Base-by-base conservation (phyloP, 2,113 vertebrate genomes). In the Formicarius rufipectus region DNA sequence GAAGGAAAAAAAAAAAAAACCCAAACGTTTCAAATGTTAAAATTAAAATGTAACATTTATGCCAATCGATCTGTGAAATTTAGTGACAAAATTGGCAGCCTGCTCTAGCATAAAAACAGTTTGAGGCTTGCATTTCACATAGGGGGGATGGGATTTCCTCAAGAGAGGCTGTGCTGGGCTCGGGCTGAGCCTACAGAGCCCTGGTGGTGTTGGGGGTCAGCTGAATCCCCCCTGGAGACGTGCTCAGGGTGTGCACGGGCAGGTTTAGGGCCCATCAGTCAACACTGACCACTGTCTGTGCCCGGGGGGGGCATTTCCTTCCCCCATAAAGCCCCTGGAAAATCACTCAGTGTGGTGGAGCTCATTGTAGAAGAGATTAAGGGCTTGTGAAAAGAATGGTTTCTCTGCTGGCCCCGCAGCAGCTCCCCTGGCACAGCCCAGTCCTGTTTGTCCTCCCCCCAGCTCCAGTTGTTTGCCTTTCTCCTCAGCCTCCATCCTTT, bases 1-100 rank as follows among this genome's bases (percentile, higher is more conserved):
- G 71, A 69, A 18, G 17, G 49, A 31, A 62, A 56, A 73, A 76
- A 40, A 14, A 63, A 63, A 19, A 63, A 63, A 19, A 20, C 84
- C 95, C 95, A 96, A 97, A 95, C 96, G 93, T 95, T 97, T 97
- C 87, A 97, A 97, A 97, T 97, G 96, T 97, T 97, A 97, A 97
- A 97, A 97, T 97, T 97, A 97, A 97, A 97, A 97, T 97, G 97
- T 97, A 97, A 97, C 97, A 97, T 97, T 97, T 97, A 97, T 97
- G 97, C 97, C 97, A 97, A 97, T 97, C 96, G 96, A 97, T 97
- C 97, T 97, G 97, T 97, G 96, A 97, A 97, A 95, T 97, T 92
- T 95, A 97, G 97, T 97, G 97, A 97, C 97, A 97, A 97, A 97
- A 97, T 97, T 97, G 97, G 97, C 97, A 97, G 97, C 85, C 96